Conservation (phyloP, 2,113 vertebrate species). For the Lamprologus tigripictilis region DNA sequence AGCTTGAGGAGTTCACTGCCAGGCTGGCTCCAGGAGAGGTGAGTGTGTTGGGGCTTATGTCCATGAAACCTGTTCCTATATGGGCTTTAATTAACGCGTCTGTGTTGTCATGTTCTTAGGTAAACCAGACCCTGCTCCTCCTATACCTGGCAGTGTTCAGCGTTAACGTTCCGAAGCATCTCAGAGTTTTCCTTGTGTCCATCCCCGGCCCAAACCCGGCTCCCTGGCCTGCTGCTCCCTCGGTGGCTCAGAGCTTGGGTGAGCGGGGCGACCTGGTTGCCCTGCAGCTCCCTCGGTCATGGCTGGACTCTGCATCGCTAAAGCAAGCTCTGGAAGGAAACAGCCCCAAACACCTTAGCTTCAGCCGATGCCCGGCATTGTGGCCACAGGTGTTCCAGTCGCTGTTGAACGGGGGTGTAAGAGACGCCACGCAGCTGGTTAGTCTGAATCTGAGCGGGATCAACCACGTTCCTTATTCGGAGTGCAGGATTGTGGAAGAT, state of each 20-base stretch:
- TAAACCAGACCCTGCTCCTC: constrained; percentile 91
- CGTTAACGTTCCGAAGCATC: constrained; percentile 84
- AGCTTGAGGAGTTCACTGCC: constrained; percentile 87
- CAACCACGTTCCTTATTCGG: constrained; percentile 76
- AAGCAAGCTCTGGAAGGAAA: constrained; percentile 83
- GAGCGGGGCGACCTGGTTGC: constrained; percentile 81
- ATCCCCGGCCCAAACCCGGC: constrained; percentile 84
- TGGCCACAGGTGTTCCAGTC: constrained; percentile 82
- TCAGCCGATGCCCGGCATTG: constrained; percentile 83
- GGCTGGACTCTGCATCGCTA: constrained; percentile 82
- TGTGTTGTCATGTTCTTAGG: constrained; percentile 17
- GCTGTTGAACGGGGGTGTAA: constrained; percentile 75
- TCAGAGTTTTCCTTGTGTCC: constrained; percentile 86
- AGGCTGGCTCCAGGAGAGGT: constrained; percentile 88
- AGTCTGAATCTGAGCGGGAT: constrained; percentile 92
- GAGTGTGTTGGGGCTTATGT: neutral
- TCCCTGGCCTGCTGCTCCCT: constrained; percentile 78
- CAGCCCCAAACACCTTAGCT: constrained; percentile 88
- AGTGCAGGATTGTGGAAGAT: constrained; percentile 79
- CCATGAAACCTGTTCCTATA: neutral
- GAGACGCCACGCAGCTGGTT: constrained; percentile 77
- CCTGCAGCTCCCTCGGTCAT: constrained; percentile 88
- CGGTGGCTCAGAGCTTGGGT: constrained; percentile 85
- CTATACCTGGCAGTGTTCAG: constrained; percentile 93
- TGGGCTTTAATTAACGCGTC: neutral